These are phyloP conservation scores for Aethina tumida DNA, from an alignment of 1,140 invertebrate species.

Conservation along the genomic window DNA sequence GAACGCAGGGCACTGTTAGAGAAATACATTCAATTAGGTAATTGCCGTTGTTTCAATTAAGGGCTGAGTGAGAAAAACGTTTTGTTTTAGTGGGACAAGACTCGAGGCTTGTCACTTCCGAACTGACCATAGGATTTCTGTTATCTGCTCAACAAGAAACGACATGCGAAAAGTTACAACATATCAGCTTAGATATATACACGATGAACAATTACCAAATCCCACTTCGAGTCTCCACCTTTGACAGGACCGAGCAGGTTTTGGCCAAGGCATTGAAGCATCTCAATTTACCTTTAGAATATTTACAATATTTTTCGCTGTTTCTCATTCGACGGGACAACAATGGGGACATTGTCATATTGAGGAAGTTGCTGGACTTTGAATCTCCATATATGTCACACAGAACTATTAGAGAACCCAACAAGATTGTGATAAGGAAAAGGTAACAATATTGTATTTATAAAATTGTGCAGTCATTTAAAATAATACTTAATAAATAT, in stretches of 20 bases:
- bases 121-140: conserved; percentile 78
- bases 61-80: too few relatives aligned
- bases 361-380: conserved; percentile 87
- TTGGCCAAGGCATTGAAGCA: conserved; percentile 68
- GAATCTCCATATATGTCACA: conserved; percentile 92
- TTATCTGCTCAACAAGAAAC: conserved; percentile 86
- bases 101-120: conserved; percentile 59
- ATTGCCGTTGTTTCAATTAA: conserved; percentile 14
- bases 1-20: conserved; percentile 78
- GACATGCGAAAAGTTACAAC: conserved; percentile 54
- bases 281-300: conserved; percentile 66
- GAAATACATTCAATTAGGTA: conserved; percentile 85
- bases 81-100: conserved; percentile 71
- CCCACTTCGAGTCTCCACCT: conserved; percentile 67
- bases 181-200: conserved; percentile 70
- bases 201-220: conserved; percentile 80
- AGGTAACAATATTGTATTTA: conserved; percentile 41
- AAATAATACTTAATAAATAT: too few relatives aligned
- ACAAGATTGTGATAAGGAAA: conserved; percentile 64
- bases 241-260: conserved; percentile 71
- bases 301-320: conserved; percentile 79
- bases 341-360: conserved; percentile 59
- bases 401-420: conserved; percentile 45
- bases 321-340: conserved; percentile 73
- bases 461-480: conserved; percentile 1